Base-by-base conservation (phyloP, 2,113 vertebrate genomes). In the Calyptommatus sinebrachiatus region DNA sequence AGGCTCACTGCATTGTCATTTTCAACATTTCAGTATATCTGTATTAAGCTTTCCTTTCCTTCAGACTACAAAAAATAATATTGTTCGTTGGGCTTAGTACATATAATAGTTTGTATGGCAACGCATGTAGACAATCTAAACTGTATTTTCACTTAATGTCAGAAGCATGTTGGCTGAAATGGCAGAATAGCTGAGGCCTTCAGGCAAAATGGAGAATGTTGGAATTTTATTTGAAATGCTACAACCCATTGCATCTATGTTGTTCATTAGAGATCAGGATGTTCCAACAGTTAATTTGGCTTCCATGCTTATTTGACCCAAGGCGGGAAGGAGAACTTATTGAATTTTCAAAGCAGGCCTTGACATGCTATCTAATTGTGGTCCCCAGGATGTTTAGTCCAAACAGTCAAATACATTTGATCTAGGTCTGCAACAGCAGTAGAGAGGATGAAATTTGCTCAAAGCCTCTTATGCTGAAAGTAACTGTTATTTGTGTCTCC, bases 211-310 rank as follows among this genome's bases (percentile, higher is more conserved):
- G 8, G 22, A 8, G 72, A 46, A 53, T 71, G 71, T 68, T 78
- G 1, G 53, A 22, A 4, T 86, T 87, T 80, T 61, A 50, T 61
- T 84, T 77, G 76, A 87, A 86, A 62, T 83, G 20, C 5, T 85
- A 67, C 73, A 29, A 45, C 35, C 41, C 5, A 60, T 29, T 11
- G 14, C 68, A 16, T 48, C 76, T 50, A 62, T 70, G 70, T 78
- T 83, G 4, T 60, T 78, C 1, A 1, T 81, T 81, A 77, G 48
- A 31, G 14, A 24, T 71, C 71, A 73, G 69, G 62, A 29, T 60
- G 71, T 81, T 76, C 76, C 78, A 73, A 67, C 63, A 73, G 45
- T 68, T 80, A 86, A 83, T 83, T 63, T 63, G 73, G 65, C 21
- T 69, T 61, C 60, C 48, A 28, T 5, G 28, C 31, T 76, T 61